Conservation (phyloP, 2,888 invertebrate genomes). For the Actias luna region DNA sequence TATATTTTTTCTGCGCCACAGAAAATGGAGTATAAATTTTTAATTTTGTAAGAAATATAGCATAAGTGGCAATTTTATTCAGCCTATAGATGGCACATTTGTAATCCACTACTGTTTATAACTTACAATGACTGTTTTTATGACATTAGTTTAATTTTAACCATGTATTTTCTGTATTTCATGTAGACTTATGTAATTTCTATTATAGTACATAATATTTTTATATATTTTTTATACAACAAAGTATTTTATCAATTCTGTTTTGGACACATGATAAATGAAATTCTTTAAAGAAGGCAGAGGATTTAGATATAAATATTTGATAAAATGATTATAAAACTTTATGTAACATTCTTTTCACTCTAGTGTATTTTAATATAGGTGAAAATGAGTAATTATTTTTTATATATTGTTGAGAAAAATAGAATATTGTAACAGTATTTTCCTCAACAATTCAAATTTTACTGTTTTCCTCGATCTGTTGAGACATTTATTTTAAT, state of each 20-base stretch:
- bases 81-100: too few relatives aligned
- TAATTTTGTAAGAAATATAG: too few relatives aligned
- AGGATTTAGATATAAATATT: neutral
- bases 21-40: too few relatives aligned
- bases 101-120: too few relatives aligned
- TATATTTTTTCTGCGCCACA: too few relatives aligned
- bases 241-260: neutral
- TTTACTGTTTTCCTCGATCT: neutral
- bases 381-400: neutral
- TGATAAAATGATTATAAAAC: too few relatives aligned
- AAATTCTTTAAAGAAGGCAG: neutral
- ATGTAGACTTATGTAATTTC: neutral
- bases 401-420: neutral
- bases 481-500: neutral
- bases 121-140: too few relatives aligned
- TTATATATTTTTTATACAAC: neutral
- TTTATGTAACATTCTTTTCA: neutral
- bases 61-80: too few relatives aligned
- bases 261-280: neutral
- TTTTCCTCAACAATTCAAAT: neutral
- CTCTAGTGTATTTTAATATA: neutral
- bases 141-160: neutral
- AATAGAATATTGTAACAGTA: neutral
- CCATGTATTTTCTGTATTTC: neutral
- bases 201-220: neutral